Evolutionary conservation across 2,888 invertebrate genomes (phyloP).

Genomic region (Cephonodes hylas): DNA sequence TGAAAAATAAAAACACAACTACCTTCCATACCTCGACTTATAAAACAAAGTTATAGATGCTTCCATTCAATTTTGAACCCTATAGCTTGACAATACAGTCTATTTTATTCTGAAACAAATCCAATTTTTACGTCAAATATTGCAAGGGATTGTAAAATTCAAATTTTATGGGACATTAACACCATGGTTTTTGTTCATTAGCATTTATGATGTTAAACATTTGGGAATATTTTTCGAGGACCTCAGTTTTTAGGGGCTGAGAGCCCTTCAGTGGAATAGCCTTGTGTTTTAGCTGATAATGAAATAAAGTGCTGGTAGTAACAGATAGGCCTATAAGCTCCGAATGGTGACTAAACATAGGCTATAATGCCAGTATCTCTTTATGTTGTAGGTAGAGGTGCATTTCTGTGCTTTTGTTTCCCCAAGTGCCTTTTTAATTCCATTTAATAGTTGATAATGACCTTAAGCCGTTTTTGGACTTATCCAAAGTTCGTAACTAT

Average conservation of each 20-base stretch:
- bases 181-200: constrained; percentile 15
- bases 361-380: too few relatives aligned
- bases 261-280: not conserved
- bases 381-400: too few relatives aligned
- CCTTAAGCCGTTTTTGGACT: too few relatives aligned
- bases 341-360: too few relatives aligned
- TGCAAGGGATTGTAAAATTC: constrained; percentile 11
- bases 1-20: constrained; percentile 8
- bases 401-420: too few relatives aligned
- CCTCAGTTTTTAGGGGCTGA: not conserved
- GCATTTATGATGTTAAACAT: constrained; percentile 16
- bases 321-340: too few relatives aligned
- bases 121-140: not conserved
- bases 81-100: not conserved
- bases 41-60: not conserved
- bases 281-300: not conserved
- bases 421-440: too few relatives aligned
- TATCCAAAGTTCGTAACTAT: too few relatives aligned
- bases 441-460: too few relatives aligned
- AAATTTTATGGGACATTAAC: constrained; percentile 18
- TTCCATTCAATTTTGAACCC: not conserved
- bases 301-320: too few relatives aligned
- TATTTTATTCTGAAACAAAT: not conserved
- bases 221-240: constrained; percentile 14
- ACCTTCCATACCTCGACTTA: not conserved